Percentiles rank a stretch among this genome's conserved stretches.
phyloP scores from a whole-genome alignment of 2,888 invertebrate species.

The Campaea margaritaria region DNA sequence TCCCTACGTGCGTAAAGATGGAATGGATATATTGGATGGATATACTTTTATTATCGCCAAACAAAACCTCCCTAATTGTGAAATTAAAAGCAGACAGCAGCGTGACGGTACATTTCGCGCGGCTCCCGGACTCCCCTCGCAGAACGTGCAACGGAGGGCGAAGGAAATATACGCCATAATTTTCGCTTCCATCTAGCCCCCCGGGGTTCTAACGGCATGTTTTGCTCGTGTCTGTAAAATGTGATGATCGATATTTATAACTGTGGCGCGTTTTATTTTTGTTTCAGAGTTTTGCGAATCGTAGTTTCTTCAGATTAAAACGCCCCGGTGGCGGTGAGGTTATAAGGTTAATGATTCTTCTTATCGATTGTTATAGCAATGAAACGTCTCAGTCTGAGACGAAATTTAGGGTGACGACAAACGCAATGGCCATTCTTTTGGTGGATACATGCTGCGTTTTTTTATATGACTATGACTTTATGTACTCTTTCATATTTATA shows the following conservation, averaged over 20 bases:
- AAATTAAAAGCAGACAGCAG: constrained; percentile 25
- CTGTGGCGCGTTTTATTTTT: constrained; percentile 13
- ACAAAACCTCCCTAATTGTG: constrained; percentile 10
- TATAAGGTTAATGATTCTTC: too few species aligned
- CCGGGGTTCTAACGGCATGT: constrained; percentile 42
- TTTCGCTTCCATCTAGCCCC: constrained; percentile 59
- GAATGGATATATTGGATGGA: too few species aligned
- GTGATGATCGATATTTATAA: constrained; percentile 28
- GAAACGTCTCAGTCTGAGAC: too few species aligned
- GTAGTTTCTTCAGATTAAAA: neutral
- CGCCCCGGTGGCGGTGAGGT: neutral
- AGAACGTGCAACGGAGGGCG: constrained; percentile 38
- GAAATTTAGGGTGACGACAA: too few species aligned
- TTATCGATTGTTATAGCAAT: too few species aligned
- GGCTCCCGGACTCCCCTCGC: constrained; percentile 41
- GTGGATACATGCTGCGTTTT: too few species aligned
- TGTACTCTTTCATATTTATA: too few species aligned
- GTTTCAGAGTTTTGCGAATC: neutral
- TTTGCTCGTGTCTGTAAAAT: constrained; percentile 40
- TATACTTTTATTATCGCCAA: neutral
- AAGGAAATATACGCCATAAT: constrained; percentile 52
- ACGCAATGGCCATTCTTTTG: too few species aligned
- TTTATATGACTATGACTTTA: too few species aligned
- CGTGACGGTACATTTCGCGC: constrained; percentile 49
- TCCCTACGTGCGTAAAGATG: too few species aligned